Conservation (phyloP, 2,797 vertebrate genomes). For the Acanthis flammea region DNA sequence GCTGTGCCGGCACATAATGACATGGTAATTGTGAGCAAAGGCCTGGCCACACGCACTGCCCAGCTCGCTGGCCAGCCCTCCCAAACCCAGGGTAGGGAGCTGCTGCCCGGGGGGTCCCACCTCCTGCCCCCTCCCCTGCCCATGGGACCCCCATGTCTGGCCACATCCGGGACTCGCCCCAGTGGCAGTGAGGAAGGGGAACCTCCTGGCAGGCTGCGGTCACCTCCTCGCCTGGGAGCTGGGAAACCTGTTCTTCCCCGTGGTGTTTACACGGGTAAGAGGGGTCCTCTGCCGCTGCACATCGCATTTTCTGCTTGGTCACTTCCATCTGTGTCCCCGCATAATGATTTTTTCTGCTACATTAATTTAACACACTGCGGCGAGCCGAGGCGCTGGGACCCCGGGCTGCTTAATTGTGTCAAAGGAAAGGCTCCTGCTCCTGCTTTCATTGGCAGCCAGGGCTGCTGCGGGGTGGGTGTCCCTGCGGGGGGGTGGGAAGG, state of each 20-base stretch:
- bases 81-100: not conserved
- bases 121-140: not conserved
- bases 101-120: not conserved
- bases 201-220: not conserved
- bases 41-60: conserved; percentile 8
- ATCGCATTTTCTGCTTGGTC: conserved; percentile 80
- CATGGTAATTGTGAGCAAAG: conserved; percentile 20
- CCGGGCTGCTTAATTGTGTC: conserved; percentile 79
- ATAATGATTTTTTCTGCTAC: conserved; percentile 87
- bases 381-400: conserved; percentile 77
- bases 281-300: conserved; percentile 64
- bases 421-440: conserved; percentile 60
- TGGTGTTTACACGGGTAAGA: conserved; percentile 67
- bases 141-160: rapidly evolving
- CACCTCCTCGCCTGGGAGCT: not conserved
- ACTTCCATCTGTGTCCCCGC: conserved; percentile 84
- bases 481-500: not conserved
- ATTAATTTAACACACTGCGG: conserved; percentile 85
- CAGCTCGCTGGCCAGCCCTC: not conserved
- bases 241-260: conserved; percentile 41
- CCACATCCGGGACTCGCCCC: rapidly evolving
- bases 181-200: rapidly evolving
- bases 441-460: conserved; percentile 14
- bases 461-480: conserved; percentile 18
- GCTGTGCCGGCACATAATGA: conserved; percentile 62